phyloP scores from a whole-genome alignment of 2,888 invertebrate genomes.

The Mystacides longicornis region DNA sequence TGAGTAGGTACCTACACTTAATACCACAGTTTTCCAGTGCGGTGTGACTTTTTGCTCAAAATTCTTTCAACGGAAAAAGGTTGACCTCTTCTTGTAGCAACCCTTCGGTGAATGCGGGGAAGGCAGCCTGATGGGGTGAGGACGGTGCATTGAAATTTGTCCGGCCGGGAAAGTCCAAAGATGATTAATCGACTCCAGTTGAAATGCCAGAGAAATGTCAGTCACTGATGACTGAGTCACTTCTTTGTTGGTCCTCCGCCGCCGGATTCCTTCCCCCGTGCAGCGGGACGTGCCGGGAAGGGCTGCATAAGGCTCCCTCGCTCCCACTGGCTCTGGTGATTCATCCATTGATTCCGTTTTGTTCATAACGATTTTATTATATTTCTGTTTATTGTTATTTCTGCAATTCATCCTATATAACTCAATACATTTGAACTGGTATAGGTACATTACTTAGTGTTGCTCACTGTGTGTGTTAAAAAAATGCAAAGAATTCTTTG shows the following conservation, averaged over 20 bases:
- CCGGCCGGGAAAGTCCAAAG: not conserved
- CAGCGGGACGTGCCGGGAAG: no score
- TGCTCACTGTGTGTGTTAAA: no score
- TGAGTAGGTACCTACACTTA: no score
- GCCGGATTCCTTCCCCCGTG: no score
- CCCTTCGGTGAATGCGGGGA: not conserved
- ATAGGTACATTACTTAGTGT: no score
- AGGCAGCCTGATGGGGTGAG: not conserved
- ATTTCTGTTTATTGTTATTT: not conserved
- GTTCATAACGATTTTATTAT: not conserved
- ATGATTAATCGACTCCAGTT: slow-evolving; percentile 1
- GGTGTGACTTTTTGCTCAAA: no score
- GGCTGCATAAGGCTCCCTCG: no score
- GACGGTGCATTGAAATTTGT: not conserved
- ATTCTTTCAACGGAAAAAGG: no score
- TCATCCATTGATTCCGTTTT: not conserved
- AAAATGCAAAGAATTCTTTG: no score
- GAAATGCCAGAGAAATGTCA: slow-evolving; percentile 1
- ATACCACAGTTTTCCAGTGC: no score
- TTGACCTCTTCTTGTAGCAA: not conserved
- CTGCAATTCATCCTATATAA: not conserved
- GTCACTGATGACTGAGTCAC: not conserved
- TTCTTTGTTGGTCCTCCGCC: not conserved
- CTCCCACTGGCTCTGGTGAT: no score
- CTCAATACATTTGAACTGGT: no score